Percentiles rank a stretch among this genome's conserved stretches.
Conservation (phyloP, 2,797 vertebrate species). For the Pseudotriccus pelzelni region DNA sequence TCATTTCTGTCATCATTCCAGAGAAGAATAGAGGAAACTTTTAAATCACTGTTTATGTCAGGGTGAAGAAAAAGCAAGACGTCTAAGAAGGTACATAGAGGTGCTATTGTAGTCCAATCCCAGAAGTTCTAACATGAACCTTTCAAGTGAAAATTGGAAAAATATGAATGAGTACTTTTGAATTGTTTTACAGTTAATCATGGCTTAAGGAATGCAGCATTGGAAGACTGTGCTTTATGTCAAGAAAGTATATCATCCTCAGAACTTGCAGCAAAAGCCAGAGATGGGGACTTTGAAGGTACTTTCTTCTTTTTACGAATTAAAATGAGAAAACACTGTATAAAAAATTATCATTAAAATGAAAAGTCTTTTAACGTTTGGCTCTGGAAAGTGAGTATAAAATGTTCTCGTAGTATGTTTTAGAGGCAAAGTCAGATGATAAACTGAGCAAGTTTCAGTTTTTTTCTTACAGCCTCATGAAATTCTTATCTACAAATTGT, state of each 20-base stretch:
- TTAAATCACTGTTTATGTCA: not conserved
- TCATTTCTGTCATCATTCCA: not conserved
- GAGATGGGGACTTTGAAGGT: constrained; percentile 95
- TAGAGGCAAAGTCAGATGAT: not conserved
- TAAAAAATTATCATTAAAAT: not conserved
- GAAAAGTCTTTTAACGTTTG: not conserved
- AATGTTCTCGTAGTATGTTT: not conserved
- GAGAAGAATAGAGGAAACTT: not conserved
- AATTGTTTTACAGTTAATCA: constrained; percentile 77
- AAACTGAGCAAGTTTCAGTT: not conserved
- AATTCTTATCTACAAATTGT: not conserved
- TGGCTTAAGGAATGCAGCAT: constrained; percentile 83
- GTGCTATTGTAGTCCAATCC: not conserved
- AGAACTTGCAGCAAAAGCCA: constrained; percentile 91
- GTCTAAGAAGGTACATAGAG: not conserved
- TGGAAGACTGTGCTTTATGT: constrained; percentile 95
- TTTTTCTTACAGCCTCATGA: not conserved
- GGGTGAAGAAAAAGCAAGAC: not conserved
- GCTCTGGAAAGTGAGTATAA: not conserved
- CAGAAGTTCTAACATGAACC: not conserved
- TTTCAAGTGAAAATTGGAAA: not conserved
- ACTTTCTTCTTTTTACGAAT: constrained; percentile 7
- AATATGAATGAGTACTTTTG: not conserved
- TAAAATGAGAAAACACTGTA: not conserved
- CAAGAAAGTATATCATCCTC: constrained; percentile 93